Percentiles rank a stretch among this genome's conserved stretches.
Conservation (phyloP, 2,888 invertebrate species). For the Apeira syringaria region DNA sequence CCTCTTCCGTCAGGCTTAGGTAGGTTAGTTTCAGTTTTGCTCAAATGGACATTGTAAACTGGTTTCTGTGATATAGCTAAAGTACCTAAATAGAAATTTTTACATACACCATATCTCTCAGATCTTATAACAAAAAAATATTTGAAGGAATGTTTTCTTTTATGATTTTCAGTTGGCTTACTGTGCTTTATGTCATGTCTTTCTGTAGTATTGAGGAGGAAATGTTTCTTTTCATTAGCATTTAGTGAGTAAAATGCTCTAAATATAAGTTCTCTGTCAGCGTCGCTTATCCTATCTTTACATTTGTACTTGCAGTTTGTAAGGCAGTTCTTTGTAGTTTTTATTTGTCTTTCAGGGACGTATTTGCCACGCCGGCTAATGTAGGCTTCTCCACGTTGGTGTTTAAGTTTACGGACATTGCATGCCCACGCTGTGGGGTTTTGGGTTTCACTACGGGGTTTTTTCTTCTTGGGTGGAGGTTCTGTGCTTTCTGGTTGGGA, state of each 20-base stretch:
- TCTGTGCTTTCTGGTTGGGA: constrained; percentile 28
- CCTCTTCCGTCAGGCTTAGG: constrained; percentile 75
- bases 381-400: constrained; percentile 73
- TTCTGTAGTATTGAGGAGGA: constrained; percentile 70
- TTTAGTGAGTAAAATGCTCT: constrained; percentile 71
- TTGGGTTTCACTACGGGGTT: constrained; percentile 50
- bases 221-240: constrained; percentile 72
- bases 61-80: constrained; percentile 75
- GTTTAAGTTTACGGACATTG: constrained; percentile 67
- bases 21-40: constrained; percentile 70
- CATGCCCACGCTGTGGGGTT: constrained; percentile 72
- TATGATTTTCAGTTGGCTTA: constrained; percentile 41
- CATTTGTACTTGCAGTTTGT: constrained; percentile 70
- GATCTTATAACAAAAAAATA: constrained; percentile 69
- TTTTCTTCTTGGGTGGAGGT: constrained; percentile 37
- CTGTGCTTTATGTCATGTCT: constrained; percentile 56
- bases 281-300: constrained; percentile 62
- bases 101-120: constrained; percentile 64
- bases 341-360: constrained; percentile 62
- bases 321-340: constrained; percentile 67
- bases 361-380: constrained; percentile 67
- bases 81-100: constrained; percentile 74
- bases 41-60: constrained; percentile 71
- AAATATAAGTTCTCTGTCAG: constrained; percentile 67
- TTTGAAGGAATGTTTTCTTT: constrained; percentile 66